Evolutionary conservation across 2,888 invertebrate species (phyloP), one percentile per base, ranked within the genome.

Genomic region (Scaptomyza tumidula): DNA sequence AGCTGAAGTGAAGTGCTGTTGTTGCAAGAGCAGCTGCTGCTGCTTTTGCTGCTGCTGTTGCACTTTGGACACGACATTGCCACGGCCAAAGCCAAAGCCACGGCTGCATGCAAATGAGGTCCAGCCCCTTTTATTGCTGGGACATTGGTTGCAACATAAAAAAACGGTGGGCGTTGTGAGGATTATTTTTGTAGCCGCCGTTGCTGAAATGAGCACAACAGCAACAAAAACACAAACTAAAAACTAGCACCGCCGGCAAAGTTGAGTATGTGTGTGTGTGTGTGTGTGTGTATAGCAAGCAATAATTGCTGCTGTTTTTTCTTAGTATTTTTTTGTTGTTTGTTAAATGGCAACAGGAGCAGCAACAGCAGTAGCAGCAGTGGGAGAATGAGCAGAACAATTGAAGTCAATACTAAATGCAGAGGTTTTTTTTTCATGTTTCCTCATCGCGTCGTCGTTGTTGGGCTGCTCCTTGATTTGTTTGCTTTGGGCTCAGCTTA

Each of bases 371-470:
- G 60, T 55, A 53, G 16, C 59, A 63, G 31, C 41, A 37, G 35
- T 59, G 65, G 54, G 49, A 53, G 39, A 39, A 50, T 27, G 33
- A n/a, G 52, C 68, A 66, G 78, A 83, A 83, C 83, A 83, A 83
- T 83, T 86, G 86, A 79, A 83, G 83, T 86, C 86, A 79, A 79
- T 81, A 84, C 84, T 72, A 80, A 79, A 65, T 83, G 79, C 66
- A 75, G 39, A 41, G 39, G 11, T 41, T 41, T 19, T 72, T 55
- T 72, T 70, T 60, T 33, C 16, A 44, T 69, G 72, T 75, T 75
- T 66, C 54, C 59, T 59, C 65, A 55, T 55, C 46, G 60, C 54
- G 59, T 55, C 29, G 62, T 50, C 39, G n/a, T 41, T 41, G 41
- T 37, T 55, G 55, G 31, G 82, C 84, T 79, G 84, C 87, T 82